A percentile compares a stretch with the other conserved stretches of the same genome.
These are phyloP conservation scores for Catalaphyllia jardinei DNA, from an alignment of 64 coral and sea anemone species.

Conservation along the genomic window DNA sequence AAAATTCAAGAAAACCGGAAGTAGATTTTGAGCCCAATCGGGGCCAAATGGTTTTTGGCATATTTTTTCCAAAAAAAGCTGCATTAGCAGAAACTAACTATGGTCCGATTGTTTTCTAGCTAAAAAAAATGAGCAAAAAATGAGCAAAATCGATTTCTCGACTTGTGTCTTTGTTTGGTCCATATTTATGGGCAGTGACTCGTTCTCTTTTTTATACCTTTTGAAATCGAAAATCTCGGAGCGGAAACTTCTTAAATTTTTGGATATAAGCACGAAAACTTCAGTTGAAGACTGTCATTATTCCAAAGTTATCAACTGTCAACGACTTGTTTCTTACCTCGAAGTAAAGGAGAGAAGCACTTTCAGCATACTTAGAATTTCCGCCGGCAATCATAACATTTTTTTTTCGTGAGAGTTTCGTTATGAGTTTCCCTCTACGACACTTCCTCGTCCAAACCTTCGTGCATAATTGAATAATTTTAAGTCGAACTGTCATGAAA, in stretches of 20 bases:
- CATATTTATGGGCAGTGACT: too few relatives aligned
- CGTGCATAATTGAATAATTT: conserved; percentile 3
- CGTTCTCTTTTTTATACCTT: background rate
- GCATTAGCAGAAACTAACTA: too few relatives aligned
- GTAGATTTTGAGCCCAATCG: too few relatives aligned
- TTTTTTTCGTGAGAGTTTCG: background rate
- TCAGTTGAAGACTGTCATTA: background rate
- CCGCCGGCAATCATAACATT: background rate
- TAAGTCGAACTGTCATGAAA: background rate
- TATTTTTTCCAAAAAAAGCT: too few relatives aligned
- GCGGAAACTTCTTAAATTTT: background rate
- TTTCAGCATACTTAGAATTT: background rate
- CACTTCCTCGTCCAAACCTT: background rate
- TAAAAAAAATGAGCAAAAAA: too few relatives aligned
- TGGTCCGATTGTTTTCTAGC: too few relatives aligned
- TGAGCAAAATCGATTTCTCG: too few relatives aligned
- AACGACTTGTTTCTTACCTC: background rate
- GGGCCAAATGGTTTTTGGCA: too few relatives aligned
- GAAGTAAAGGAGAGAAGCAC: background rate
- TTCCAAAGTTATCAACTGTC: background rate
- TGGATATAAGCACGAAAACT: background rate
- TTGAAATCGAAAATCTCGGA: background rate
- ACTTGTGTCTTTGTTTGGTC: too few relatives aligned
- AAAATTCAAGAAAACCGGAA: too few relatives aligned
- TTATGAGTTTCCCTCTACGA: background rate